Evolutionary conservation across 2,888 invertebrate genomes (phyloP).

Genomic region (Amiota communis): DNA sequence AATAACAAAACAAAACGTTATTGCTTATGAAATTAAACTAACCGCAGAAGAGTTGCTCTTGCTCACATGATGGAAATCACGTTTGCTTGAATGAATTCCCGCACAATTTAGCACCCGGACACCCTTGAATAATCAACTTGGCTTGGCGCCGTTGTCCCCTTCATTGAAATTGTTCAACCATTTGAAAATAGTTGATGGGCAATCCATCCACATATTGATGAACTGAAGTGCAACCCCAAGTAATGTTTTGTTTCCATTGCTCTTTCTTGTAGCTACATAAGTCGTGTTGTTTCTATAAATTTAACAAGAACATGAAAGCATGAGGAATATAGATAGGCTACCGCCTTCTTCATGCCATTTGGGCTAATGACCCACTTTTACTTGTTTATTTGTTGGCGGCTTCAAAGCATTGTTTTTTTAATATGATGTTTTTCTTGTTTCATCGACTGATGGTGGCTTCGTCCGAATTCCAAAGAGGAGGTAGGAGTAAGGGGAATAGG

Average conservation of each 20-base stretch:
- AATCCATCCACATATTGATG: not conserved
- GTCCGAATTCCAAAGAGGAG: too few species aligned
- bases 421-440: not conserved
- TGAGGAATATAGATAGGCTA: too few species aligned
- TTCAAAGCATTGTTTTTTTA: slow-evolving; percentile 4
- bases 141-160: not conserved
- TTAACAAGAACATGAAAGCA: too few species aligned
- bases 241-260: slow-evolving; percentile 27
- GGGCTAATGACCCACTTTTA: slow-evolving; percentile 54
- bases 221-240: slow-evolving; percentile 38
- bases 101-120: not conserved
- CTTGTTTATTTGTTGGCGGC: not conserved
- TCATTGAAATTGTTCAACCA: slow-evolving; percentile 50
- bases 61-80: slow-evolving; percentile 6
- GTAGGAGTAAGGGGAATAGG: not conserved
- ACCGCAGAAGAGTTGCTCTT: not conserved
- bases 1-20: slow-evolving; percentile 5
- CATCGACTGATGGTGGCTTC: not conserved
- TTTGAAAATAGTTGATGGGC: slow-evolving; percentile 47
- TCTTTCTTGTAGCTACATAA: too few species aligned
- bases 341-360: slow-evolving; percentile 14
- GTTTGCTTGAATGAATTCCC: slow-evolving; percentile 11
- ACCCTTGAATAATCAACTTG: not conserved
- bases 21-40: slow-evolving; percentile 4
- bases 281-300: too few species aligned